Evolutionary conservation across 2,888 invertebrate species (phyloP).

Genomic region (Sesia apiformis): DNA sequence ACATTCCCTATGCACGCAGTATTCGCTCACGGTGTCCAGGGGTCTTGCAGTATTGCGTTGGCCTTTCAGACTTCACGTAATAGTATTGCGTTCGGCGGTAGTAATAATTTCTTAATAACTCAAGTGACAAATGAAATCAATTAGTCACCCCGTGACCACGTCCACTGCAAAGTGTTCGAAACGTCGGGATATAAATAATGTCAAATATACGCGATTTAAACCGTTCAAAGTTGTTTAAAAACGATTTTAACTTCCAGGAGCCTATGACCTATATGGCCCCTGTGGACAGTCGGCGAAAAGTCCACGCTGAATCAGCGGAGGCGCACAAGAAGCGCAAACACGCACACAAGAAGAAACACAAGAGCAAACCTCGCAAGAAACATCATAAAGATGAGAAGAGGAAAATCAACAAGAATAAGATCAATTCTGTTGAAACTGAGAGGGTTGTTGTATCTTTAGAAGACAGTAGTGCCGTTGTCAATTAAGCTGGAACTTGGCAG

Average conservation of each 20-base stretch:
- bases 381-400: conserved; percentile 18
- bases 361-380: conserved; percentile 29
- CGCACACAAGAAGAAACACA: not conserved
- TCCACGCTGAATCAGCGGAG: not conserved
- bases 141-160: too few relatives aligned
- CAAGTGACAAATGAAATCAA: too few relatives aligned
- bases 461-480: conserved; percentile 30
- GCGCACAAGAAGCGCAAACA: not conserved
- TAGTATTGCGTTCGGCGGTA: too few relatives aligned
- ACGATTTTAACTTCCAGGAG: conserved; percentile 37
- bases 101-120: too few relatives aligned
- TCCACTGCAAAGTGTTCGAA: too few relatives aligned
- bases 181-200: too few relatives aligned
- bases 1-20: too few relatives aligned
- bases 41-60: too few relatives aligned
- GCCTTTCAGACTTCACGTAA: too few relatives aligned
- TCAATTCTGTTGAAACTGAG: conserved; percentile 36
- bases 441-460: conserved; percentile 41
- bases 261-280: conserved; percentile 56
- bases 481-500: not conserved
- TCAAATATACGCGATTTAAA: too few relatives aligned
- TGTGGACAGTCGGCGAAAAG: conserved; percentile 22
- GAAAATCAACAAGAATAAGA: conserved; percentile 23
- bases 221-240: not conserved
- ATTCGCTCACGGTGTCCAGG: too few relatives aligned